Evolutionary conservation across 2,888 invertebrate species (phyloP).

Genomic region (Perizoma affinitatum): DNA sequence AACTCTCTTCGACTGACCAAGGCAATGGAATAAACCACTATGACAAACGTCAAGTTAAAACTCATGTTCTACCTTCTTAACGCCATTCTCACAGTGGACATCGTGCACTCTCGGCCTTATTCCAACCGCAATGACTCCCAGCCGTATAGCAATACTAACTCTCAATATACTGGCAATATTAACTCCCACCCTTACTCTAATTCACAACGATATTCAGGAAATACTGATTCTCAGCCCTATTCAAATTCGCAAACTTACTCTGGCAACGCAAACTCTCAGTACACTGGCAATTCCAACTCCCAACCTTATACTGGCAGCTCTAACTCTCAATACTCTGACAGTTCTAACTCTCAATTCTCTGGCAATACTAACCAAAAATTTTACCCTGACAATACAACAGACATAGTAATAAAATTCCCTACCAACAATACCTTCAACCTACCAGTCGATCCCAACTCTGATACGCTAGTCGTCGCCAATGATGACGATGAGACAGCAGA

Average conservation of each 20-base stretch:
- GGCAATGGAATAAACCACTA: slow-evolving; percentile 58
- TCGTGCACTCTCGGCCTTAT: slow-evolving; percentile 70
- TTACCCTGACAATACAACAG: slow-evolving; percentile 36
- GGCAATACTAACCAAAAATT: slow-evolving; percentile 12
- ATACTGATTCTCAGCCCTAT: slow-evolving; percentile 23
- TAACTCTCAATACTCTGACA: slow-evolving; percentile 12
- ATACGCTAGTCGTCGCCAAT: slow-evolving; percentile 71
- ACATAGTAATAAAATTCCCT: slow-evolving; percentile 59
- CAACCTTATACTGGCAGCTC: slow-evolving; percentile 13
- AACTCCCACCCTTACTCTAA: slow-evolving; percentile 34
- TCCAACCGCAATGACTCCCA: slow-evolving; percentile 3
- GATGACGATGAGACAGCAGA: slow-evolving; percentile 60
- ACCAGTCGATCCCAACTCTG: slow-evolving; percentile 71
- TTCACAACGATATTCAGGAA: slow-evolving; percentile 57
- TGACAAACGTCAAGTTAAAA: slow-evolving; percentile 81
- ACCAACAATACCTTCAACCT: slow-evolving; percentile 67
- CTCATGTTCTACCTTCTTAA: slow-evolving; percentile 74
- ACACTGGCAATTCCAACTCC: slow-evolving; percentile 13
- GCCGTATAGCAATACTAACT: slow-evolving; percentile 4
- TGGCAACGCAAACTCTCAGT: slow-evolving; percentile 15
- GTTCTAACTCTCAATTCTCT: neutral
- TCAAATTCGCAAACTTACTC: slow-evolving; percentile 14
- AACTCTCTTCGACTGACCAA: slow-evolving; percentile 18
- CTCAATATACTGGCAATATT: slow-evolving; percentile 21
- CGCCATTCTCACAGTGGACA: slow-evolving; percentile 67